Percentiles rank a stretch among this genome's conserved stretches.
These are phyloP conservation scores for Pterostichus madidus DNA, from an alignment of 2,888 invertebrate species.

Conservation along the genomic window DNA sequence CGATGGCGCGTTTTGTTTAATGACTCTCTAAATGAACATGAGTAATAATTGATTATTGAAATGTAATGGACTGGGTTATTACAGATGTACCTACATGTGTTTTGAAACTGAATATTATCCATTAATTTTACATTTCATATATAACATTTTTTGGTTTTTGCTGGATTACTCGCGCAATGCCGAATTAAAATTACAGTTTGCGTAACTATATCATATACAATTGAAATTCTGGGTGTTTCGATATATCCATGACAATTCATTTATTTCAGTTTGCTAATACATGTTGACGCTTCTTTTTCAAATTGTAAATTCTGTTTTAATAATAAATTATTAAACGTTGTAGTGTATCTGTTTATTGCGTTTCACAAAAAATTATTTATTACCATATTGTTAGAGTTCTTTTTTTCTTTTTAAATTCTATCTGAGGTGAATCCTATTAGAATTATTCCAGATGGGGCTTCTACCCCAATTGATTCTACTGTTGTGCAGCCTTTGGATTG, in stretches of 20 bases:
- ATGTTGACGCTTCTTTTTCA: conserved; percentile 33
- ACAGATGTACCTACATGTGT: conserved; percentile 62
- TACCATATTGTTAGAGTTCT: too few species aligned
- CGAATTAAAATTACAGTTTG: conserved; percentile 50
- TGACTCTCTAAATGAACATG: conserved; percentile 60
- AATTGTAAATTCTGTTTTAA: neutral
- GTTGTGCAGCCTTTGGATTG: too few species aligned
- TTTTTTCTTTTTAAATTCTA: too few species aligned
- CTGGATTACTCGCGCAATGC: conserved; percentile 29
- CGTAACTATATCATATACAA: conserved; percentile 40
- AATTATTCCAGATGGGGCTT: too few species aligned
- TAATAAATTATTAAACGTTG: neutral
- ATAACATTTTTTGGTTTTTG: conserved; percentile 59
- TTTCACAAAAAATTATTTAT: too few species aligned
- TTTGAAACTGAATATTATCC: conserved; percentile 64
- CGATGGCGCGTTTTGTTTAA: conserved; percentile 62
- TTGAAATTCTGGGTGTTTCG: conserved; percentile 29
- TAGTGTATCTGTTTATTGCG: too few species aligned
- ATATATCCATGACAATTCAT: conserved; percentile 39
- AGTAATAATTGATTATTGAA: conserved; percentile 65
- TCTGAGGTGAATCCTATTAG: too few species aligned
- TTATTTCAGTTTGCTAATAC: conserved; percentile 37
- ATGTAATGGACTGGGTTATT: conserved; percentile 62
- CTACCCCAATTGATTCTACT: too few species aligned
- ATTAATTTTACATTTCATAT: conserved; percentile 62